Evolutionary conservation across 2,888 invertebrate species (phyloP), one percentile per base, ranked within the genome.

Genomic region (Prenolepis imparis): DNA sequence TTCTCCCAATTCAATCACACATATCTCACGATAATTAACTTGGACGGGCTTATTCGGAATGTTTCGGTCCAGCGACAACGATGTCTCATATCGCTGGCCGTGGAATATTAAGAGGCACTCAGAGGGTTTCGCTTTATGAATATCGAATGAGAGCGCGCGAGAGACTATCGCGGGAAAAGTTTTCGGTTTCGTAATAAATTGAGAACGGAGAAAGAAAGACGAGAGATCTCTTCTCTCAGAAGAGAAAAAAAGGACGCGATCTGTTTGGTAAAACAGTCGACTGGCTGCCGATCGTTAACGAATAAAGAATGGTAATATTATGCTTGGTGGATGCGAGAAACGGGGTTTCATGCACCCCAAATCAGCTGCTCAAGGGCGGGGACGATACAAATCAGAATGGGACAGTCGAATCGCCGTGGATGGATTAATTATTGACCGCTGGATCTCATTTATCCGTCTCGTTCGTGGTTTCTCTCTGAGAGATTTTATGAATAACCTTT

Each of bases 301-400:
- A 85, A 89, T 92, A 92, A 92, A 91, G 89, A 88, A 92, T 93
- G 92, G 89, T 92, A 93, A 93, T 93, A 93, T 93, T 93, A 93
- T 92, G 91, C 91, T 86, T 83, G 66, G 84, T 61, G 87, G 88
- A 86, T 88, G 87, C 59, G 67, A 81, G 75, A 67, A 44, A 48
- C 55, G 24, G 15, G 28, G 48, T 52, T 55, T 44, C 67, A 61
- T 59, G n/a, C 77, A 68, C 63, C 59, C 41, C 55, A 57, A 81
- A 83, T 84, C 81, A 84, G 74, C 85, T 85, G 74, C 48, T 83
- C 52, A 15, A 84, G 82, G 90, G 86, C 88, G 88, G 87, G 83
- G 87, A 89, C 83, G 82, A 82, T 82, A 90, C 89, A 86, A 90
- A 91, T 88, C 87, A 88, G 74, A 74, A 83, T 82, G 77, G 81